These are phyloP conservation scores for Neostethus bicornis DNA, from an alignment of 2,797 vertebrate species.

Conservation along the genomic window DNA sequence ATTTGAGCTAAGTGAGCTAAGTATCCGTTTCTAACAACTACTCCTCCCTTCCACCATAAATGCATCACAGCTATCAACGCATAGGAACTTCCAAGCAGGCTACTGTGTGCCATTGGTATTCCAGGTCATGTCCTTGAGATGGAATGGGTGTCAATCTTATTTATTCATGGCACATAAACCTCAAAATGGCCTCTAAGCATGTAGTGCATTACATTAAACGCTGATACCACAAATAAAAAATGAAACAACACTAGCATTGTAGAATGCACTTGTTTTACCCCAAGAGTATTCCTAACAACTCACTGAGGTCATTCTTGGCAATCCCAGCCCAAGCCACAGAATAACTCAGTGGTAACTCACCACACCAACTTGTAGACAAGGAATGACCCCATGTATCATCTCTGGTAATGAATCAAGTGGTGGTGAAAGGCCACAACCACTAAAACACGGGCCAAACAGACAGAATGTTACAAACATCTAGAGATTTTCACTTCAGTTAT, in stretches of 20 bases:
- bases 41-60: conserved; percentile 11
- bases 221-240: conserved; percentile 57
- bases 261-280: conserved; percentile 22
- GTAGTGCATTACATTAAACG: conserved; percentile 73
- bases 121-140: conserved; percentile 74
- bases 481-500: too few species aligned
- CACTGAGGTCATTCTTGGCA: conserved; percentile 51
- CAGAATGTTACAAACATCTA: too few species aligned
- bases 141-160: conserved; percentile 54
- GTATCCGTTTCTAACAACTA: conserved; percentile 8
- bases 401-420: conserved; percentile 46
- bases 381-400: conserved; percentile 44
- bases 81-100: conserved; percentile 19
- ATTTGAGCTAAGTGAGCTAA: neutral
- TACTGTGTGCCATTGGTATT: conserved; percentile 71
- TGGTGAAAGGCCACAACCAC: conserved; percentile 25
- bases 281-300: conserved; percentile 72
- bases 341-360: conserved; percentile 34
- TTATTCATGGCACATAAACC: conserved; percentile 79
- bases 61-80: conserved; percentile 34
- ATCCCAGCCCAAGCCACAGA: conserved; percentile 41
- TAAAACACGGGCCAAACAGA: conserved; percentile 34
- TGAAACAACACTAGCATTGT: conserved; percentile 46
- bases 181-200: conserved; percentile 69
- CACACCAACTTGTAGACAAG: conserved; percentile 35